These are phyloP conservation scores for Athalia cordata DNA, from an alignment of 2,888 invertebrate species.

Conservation along the genomic window DNA sequence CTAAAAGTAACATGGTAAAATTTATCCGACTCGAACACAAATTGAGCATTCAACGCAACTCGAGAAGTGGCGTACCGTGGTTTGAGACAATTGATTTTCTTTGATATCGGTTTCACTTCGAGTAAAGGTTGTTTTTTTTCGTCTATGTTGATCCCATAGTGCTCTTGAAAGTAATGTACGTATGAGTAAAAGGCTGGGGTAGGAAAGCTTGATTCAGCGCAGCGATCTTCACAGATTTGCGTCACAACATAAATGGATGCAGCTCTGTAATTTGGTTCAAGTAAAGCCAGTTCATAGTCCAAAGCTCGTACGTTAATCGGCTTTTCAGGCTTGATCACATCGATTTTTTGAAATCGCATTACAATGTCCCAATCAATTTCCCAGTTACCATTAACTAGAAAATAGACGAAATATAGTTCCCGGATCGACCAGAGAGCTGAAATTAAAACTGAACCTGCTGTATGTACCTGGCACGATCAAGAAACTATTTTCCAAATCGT, in stretches of 20 bases:
- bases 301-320: constrained; percentile 77
- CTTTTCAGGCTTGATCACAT: constrained; percentile 65
- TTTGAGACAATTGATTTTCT: constrained; percentile 78
- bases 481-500: constrained; percentile 75
- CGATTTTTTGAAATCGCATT: constrained; percentile 73
- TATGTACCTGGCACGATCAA: constrained; percentile 69
- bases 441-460: background rate
- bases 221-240: constrained; percentile 80
- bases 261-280: constrained; percentile 89
- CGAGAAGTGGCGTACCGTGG: constrained; percentile 70
- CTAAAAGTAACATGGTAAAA: constrained; percentile 61
- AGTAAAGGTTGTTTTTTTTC: constrained; percentile 85
- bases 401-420: background rate
- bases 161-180: constrained; percentile 84
- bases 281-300: constrained; percentile 83
- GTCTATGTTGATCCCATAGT: constrained; percentile 81
- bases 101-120: constrained; percentile 84
- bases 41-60: background rate
- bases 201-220: constrained; percentile 82
- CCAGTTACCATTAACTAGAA: constrained; percentile 60
- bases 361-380: constrained; percentile 80
- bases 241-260: constrained; percentile 80
- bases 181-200: constrained; percentile 79
- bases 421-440: background rate
- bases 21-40: background rate